These are phyloP conservation scores for Colinus virginianus DNA, from an alignment of 2,113 vertebrate species.

Conservation along the genomic window DNA sequence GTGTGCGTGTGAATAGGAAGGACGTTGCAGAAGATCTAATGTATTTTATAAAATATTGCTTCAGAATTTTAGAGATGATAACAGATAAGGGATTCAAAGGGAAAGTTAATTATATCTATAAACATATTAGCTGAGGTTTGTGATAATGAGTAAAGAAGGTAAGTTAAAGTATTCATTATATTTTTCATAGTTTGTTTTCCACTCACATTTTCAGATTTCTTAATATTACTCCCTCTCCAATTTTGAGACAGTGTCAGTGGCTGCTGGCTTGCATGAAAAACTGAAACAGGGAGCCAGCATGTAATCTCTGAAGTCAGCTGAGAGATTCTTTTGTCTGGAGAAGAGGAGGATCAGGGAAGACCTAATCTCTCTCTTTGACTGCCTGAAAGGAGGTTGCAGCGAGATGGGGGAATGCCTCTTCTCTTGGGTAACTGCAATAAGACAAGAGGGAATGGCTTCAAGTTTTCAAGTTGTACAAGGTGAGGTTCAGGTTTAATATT, in stretches of 20 bases:
- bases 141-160: neutral
- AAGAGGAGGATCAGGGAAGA: too few relatives aligned
- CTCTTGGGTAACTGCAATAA: too few relatives aligned
- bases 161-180: neutral
- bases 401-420: too few relatives aligned
- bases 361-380: too few relatives aligned
- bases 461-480: too few relatives aligned
- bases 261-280: neutral
- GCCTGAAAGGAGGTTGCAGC: too few relatives aligned
- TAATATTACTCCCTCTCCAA: neutral
- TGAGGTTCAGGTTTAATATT: too few relatives aligned
- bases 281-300: neutral
- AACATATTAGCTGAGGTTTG: neutral
- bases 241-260: neutral
- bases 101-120: neutral
- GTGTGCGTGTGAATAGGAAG: neutral
- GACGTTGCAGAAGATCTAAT: neutral
- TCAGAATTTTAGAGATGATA: neutral
- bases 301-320: neutral
- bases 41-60: neutral
- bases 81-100: neutral
- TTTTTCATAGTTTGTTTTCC: neutral
- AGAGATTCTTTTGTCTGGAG: neutral
- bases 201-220: neutral
- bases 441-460: too few relatives aligned